Evolutionary conservation across 2,113 vertebrate genomes (phyloP).

Genomic region (Cavia aperea): DNA sequence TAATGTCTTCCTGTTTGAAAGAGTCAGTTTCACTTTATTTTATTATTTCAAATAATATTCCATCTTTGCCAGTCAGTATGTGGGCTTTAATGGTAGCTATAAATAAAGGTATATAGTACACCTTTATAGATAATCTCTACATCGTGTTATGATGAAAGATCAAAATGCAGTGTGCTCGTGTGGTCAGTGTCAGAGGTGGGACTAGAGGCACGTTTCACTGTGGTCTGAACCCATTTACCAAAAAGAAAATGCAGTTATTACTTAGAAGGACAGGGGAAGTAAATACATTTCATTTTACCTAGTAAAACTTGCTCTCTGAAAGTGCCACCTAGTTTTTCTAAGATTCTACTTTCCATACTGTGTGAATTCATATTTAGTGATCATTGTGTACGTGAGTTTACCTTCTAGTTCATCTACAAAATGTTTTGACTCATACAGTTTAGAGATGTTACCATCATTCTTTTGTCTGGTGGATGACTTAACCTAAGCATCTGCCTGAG

Average conservation of each 20-base stretch:
- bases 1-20: slow-evolving; percentile 45
- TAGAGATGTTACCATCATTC: not conserved
- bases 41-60: slow-evolving; percentile 41
- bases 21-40: slow-evolving; percentile 34
- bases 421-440: not conserved
- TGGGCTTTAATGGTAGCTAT: slow-evolving; percentile 1
- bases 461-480: not conserved
- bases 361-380: not conserved
- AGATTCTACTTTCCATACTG: not conserved
- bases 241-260: not conserved
- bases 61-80: not conserved
- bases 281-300: not conserved
- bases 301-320: not conserved
- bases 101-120: not conserved
- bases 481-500: not conserved
- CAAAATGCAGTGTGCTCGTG: slow-evolving; percentile 2
- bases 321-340: not conserved
- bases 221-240: not conserved
- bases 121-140: slow-evolving; percentile 18
- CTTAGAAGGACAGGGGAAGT: not conserved
- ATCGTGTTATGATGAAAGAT: slow-evolving; percentile 22
- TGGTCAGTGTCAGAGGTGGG: not conserved
- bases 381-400: not conserved
- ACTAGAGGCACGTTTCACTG: not conserved
- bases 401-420: slow-evolving; percentile 11